Evolutionary conservation across 2,888 invertebrate species (phyloP).

Genomic region (Drosophila yooni): DNA sequence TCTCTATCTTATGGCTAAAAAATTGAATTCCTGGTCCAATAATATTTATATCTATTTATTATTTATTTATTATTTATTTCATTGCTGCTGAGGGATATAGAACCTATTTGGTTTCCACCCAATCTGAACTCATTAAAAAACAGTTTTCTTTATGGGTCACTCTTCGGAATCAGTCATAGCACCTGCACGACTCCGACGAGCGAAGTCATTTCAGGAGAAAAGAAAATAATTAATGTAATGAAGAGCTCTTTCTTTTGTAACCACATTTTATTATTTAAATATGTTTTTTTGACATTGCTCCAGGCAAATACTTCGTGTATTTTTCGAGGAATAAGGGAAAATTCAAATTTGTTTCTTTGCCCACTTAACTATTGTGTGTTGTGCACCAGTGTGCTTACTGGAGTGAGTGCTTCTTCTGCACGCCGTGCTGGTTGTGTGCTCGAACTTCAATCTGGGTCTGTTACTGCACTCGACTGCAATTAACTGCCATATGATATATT

Average conservation of each 20-base stretch:
- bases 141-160: neutral
- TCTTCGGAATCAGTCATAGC: neutral
- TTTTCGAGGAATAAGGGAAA: neutral
- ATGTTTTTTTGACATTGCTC: neutral
- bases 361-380: neutral
- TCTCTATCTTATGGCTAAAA: neutral
- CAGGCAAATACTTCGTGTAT: neutral
- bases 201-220: neutral
- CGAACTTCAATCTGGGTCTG: constrained; percentile 27
- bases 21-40: neutral
- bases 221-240: too few relatives aligned
- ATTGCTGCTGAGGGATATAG: neutral
- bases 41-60: neutral
- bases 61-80: constrained; percentile 85
- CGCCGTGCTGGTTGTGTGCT: constrained; percentile 22
- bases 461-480: constrained; percentile 56
- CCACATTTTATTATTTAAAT: neutral
- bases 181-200: neutral
- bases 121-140: neutral
- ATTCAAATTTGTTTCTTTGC: neutral
- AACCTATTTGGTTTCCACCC: too few relatives aligned
- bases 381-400: constrained; percentile 37
- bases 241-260: too few relatives aligned
- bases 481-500: constrained; percentile 57
- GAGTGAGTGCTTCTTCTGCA: constrained; percentile 31